Evolutionary conservation across 2,113 vertebrate species (phyloP).

Genomic region (Australoheros scitulus): DNA sequence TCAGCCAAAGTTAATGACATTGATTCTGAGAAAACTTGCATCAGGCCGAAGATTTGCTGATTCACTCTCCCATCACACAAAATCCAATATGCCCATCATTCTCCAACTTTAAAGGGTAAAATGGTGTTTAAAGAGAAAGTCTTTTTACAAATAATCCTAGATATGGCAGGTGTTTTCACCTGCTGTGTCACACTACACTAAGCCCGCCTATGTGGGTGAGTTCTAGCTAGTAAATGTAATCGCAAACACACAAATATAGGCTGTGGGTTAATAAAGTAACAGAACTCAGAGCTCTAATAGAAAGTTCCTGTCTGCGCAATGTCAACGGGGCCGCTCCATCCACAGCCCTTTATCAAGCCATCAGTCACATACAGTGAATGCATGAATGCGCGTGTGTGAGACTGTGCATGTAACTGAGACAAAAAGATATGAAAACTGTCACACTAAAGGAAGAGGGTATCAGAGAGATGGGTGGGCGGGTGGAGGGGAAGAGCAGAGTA

Average conservation of each 20-base stretch:
- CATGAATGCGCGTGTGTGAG: not conserved
- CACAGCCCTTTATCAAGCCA: conserved; percentile 67
- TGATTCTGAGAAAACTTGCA: not conserved
- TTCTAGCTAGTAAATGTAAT: conserved; percentile 50
- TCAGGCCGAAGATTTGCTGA: not conserved
- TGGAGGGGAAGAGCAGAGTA: conserved; percentile 9
- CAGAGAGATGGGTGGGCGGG: conserved; percentile 22
- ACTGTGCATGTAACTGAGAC: conserved; percentile 26
- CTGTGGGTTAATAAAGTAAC: conserved; percentile 65
- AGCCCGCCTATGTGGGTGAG: conserved; percentile 34
- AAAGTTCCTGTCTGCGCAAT: too few relatives aligned
- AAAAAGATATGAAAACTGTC: conserved; percentile 60
- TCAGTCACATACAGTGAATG: conserved; percentile 45
- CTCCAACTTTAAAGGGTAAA: conserved; percentile 30
- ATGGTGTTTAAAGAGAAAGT: conserved; percentile 26
- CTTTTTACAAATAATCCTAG: conserved; percentile 48
- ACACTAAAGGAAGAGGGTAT: conserved; percentile 39
- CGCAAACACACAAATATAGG: conserved; percentile 12
- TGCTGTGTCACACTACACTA: conserved; percentile 51
- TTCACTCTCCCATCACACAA: not conserved
- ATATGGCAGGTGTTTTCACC: conserved; percentile 47
- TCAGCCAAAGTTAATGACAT: conserved; percentile 11
- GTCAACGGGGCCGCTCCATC: conserved; percentile 54
- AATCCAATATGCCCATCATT: conserved; percentile 1
- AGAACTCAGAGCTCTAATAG: conserved; percentile 59